Percentiles rank a stretch among this genome's conserved stretches.
phyloP scores from a whole-genome alignment of 2,888 invertebrate species.

The Habroteleia sp. region DNA sequence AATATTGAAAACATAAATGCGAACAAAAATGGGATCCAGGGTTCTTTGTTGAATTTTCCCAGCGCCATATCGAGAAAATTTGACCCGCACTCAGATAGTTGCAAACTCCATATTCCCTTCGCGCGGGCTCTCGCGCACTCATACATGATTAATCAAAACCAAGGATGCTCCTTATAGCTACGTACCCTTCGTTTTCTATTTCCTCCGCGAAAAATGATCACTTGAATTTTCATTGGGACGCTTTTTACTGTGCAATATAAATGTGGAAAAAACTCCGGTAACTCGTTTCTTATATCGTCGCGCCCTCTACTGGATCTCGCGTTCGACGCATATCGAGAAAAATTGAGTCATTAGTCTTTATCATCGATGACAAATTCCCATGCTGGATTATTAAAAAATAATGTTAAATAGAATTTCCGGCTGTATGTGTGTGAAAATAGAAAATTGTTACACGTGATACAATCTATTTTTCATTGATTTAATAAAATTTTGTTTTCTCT shows the following conservation, averaged over 20 bases:
- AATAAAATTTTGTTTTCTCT: no score
- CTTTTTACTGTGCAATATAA: constrained; percentile 43
- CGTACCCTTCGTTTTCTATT: constrained; percentile 54
- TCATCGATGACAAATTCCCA: constrained; percentile 33
- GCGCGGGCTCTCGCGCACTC: constrained; percentile 45
- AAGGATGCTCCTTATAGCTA: constrained; percentile 43
- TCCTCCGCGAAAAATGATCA: constrained; percentile 50
- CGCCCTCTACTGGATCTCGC: constrained; percentile 20
- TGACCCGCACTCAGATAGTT: constrained; percentile 38
- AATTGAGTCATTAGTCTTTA: constrained; percentile 43
- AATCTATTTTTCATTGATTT: no score
- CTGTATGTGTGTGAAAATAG: no score
- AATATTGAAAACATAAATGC: constrained; percentile 9
- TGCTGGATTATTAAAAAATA: constrained; percentile 28
- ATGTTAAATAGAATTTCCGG: no score
- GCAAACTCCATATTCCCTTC: constrained; percentile 44
- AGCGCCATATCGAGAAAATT: constrained; percentile 38
- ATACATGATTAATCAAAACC: constrained; percentile 62
- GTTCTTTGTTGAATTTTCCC: constrained; percentile 22
- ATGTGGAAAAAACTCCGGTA: constrained; percentile 30
- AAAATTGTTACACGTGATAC: no score
- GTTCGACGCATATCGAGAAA: constrained; percentile 49
- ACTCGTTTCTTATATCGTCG: constrained; percentile 31
- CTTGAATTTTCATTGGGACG: constrained; percentile 29
- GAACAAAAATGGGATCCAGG: neutral